Evolutionary conservation across 2,113 vertebrate genomes (phyloP), one percentile per base, ranked within the genome.

Genomic region (Benitochromis conjunctus): DNA sequence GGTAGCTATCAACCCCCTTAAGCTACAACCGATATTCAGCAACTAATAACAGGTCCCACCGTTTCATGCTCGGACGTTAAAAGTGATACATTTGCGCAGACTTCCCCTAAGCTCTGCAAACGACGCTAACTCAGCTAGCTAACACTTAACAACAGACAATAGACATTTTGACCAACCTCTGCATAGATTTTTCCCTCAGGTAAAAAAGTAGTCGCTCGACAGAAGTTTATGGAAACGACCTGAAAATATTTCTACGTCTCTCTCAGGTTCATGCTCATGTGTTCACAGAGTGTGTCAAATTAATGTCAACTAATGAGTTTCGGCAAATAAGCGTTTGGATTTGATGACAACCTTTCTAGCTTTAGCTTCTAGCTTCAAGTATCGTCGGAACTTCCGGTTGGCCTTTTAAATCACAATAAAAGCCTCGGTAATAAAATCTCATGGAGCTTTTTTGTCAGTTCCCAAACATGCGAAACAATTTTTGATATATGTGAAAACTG

Each of bases 111-210:
- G 64, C 18, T 71, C 34, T 13, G 26, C 16, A 4, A 18, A 36
- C 58, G 51, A 41, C 21, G 88, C 90, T 90, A 89, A 81, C 71
- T 43, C 7, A 34, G 83, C 94, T 91, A 90, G 92, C 91, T 92
- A 90, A 78, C 54, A 9, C 69, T 84, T 80, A 57, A 85, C 60
- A 58, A 84, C 84, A 92, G 91, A 95, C 93, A 95, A 95, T 92
- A 89, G 92, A 86, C 69, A 74, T 83, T 83, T 90, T 83, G 91
- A 95, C 95, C 86, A 93, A 95, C 94, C 95, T 95, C 92, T 66
- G 90, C 87, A 92, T 87, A 77, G 91, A 84, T 88, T 87, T 87
- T 54, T 76, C 87, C 92, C 83, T 83, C 85, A 88, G 89, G 86
- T 91, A 55, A 80, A 89, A 90, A 92, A 90, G 91, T 79, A 80